Conservation (phyloP, 1,140 invertebrate species). For the Saccostrea cuccullata region DNA sequence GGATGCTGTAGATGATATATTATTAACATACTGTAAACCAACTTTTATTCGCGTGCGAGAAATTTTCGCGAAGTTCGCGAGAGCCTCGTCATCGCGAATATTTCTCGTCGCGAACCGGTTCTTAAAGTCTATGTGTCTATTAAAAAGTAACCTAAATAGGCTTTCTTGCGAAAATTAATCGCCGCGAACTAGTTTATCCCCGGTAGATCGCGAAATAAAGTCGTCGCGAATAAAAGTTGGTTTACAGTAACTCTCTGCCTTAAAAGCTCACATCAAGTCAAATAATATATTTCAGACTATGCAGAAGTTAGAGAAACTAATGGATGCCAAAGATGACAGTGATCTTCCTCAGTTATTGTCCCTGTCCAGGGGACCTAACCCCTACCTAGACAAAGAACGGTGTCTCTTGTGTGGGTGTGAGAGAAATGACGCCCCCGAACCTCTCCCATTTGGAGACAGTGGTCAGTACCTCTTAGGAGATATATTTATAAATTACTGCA, state of each 20-base stretch:
- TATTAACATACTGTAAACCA: background rate
- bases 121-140: too few relatives aligned
- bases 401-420: constrained; percentile 74
- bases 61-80: too few relatives aligned
- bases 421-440: constrained; percentile 60
- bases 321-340: constrained; percentile 69
- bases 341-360: constrained; percentile 60
- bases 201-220: too few relatives aligned
- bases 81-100: too few relatives aligned
- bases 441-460: background rate
- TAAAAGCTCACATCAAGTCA: background rate
- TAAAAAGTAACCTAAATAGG: too few relatives aligned
- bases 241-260: too few relatives aligned
- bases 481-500: background rate
- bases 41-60: too few relatives aligned
- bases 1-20: background rate
- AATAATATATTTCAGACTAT: constrained; percentile 60
- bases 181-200: too few relatives aligned
- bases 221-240: too few relatives aligned
- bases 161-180: too few relatives aligned
- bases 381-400: constrained; percentile 69
- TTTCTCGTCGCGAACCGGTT: too few relatives aligned
- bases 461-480: background rate
- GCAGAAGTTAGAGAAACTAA: constrained; percentile 68
- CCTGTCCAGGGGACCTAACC: constrained; percentile 69